Evolutionary conservation across 2,888 invertebrate species (phyloP).

Genomic region (Hirtodrosophila cameraria): DNA sequence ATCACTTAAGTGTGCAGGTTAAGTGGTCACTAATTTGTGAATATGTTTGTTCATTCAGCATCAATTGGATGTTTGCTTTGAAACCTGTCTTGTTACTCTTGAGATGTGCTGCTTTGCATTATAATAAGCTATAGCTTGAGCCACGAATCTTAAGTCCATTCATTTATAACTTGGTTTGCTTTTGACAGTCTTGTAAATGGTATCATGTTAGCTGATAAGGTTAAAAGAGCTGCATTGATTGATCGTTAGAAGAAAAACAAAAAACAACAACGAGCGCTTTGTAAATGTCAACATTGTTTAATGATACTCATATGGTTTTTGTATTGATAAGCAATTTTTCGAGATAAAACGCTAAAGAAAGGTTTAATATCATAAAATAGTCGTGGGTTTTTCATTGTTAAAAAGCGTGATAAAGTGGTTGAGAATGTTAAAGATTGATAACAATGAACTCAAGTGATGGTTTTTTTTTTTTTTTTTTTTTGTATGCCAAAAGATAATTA

Average conservation of each 20-base stretch:
- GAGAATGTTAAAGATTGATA: too few relatives aligned
- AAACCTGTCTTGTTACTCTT: conserved; percentile 6
- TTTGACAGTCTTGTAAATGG: conserved; percentile 48
- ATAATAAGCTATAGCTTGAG: conserved; percentile 2
- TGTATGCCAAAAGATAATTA: neutral
- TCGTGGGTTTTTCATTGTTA: neutral
- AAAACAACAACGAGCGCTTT: conserved; percentile 29
- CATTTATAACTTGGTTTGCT: conserved; percentile 38
- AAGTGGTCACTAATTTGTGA: conserved; percentile 42
- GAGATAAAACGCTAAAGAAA: conserved; percentile 4
- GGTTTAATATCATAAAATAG: neutral
- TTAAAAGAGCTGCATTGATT: conserved; percentile 37
- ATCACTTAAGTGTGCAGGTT: conserved; percentile 5
- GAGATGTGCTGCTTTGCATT: conserved; percentile 26
- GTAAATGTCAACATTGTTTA: conserved; percentile 47
- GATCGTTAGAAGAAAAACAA: conserved; percentile 37
- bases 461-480: neutral
- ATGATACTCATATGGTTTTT: conserved; percentile 15
- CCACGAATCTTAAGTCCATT: conserved; percentile 5
- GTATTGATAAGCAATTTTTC: conserved; percentile 14
- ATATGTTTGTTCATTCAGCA: conserved; percentile 14
- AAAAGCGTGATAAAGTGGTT: too few relatives aligned
- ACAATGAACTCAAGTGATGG: too few relatives aligned
- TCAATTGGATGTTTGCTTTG: conserved; percentile 4
- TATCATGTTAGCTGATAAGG: conserved; percentile 28